Base-by-base conservation (phyloP, 2,113 vertebrate species). In the Anolis carolinensis region DNA sequence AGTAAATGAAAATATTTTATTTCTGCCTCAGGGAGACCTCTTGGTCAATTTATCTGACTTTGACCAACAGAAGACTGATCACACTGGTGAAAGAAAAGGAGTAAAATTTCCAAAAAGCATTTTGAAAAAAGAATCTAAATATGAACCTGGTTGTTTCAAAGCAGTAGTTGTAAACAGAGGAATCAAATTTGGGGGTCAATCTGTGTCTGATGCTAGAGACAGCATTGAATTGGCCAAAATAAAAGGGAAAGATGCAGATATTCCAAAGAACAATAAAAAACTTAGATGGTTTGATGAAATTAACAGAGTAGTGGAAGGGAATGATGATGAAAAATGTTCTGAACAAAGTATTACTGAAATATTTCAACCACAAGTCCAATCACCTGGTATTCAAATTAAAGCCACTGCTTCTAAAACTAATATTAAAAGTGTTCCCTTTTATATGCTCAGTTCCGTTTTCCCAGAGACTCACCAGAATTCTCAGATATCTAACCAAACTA, bases 231-330 rank as follows among this genome's bases (percentile, higher is more conserved):
- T 99, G 83, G 93, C 94, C 55, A 97, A 96, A 93, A 88, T 92
- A 48, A 99, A 96, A 93, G 91, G 84, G 27, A 96, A 93, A 85
- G 91, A 87, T 9, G 2, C 71, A 83, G 96, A 96, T 89, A 93
- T 87, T 84, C 95, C 91, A 85, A 96, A 90, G 86, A 78, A 59
- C 18, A 94, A 93, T 68, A 98, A 97, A 94, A 99, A 97, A 86
- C 85, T 99, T 55, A 96, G 96, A 34, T 99, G 98, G 98, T 96
- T 97, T 87, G 98, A 99, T 89, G 97, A 98, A 94, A 95, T 94
- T 84, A 91, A 81, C 68, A 84, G 79, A 71, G 73, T 32, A 89
- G 87, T 75, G 77, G 79, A 34, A 79, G 82, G 59, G 89, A 73
- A 84, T 89, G 34, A 82, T 90, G 85, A 87, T 36, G 89, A 87